Base-by-base conservation (phyloP, 1,140 invertebrate species). In the Venturia canescens region DNA sequence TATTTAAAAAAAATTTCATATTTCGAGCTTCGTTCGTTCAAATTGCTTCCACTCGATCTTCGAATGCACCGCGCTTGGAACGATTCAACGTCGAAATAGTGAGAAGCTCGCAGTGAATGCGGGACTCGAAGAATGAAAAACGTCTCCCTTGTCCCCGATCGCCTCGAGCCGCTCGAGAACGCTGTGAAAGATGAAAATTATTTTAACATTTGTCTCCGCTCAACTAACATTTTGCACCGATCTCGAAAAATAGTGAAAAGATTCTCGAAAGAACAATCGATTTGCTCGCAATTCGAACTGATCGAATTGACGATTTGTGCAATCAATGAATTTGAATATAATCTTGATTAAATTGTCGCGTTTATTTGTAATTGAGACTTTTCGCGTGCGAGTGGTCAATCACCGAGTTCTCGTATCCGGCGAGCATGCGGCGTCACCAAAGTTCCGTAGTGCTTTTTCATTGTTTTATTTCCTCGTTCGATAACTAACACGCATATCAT, bases 71-170 rank as follows among this genome's bases (percentile, higher is more conserved):
- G 11, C 38, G 38, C 38, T 44, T 13, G 38, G 7, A 44, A 44
- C 11, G 13, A 44, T 44, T 11, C 38, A 44, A 44, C 38, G 13
- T 44, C 13, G 38, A 44, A 44, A 44, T 11, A 6, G 38, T 44
- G 38, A 44, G 38, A 44, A 44, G 3, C 9, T 34, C 9, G 34
- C 34, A 34, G 34, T 9, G 9, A 66, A 53, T n/a, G n/a, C n/a
- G n/a, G n/a, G n/a, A n/a, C n/a, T n/a, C n/a, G n/a, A n/a, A n/a
- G n/a, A n/a, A n/a, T 13, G 60, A 50, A 75, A 75, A 57, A 57
- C 71, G 57, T 57, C 29, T 50, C 71, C 71, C 71, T 48, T 44
- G 50, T 53, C 48, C 70, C 71, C 71, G 71, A 57, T 72, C 71
- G 26, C 23, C 71, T 16, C 34, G 11, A 57, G 27, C 50, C 50